These are phyloP conservation scores for Gymnodraco acuticeps DNA, from an alignment of 2,797 vertebrate genomes.

Conservation along the genomic window DNA sequence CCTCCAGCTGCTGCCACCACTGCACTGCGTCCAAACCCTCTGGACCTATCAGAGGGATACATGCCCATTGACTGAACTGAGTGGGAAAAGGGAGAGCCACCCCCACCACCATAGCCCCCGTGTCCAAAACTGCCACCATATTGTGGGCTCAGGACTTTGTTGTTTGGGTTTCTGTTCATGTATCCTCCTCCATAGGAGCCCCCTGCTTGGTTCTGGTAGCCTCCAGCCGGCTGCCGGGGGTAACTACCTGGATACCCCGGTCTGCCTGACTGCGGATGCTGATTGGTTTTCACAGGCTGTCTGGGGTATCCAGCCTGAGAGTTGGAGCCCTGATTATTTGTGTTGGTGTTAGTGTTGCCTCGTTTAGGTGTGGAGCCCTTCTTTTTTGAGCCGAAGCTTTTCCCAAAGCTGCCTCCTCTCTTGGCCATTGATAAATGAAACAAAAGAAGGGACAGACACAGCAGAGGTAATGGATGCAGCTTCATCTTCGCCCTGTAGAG, in stretches of 20 bases:
- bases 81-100: slow-evolving; percentile 79
- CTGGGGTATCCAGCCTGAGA: no score
- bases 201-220: no score
- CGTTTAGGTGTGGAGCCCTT: no score
- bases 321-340: no score
- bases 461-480: slow-evolving; percentile 14
- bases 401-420: slow-evolving; percentile 49
- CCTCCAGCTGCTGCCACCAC: slow-evolving; percentile 75
- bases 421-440: slow-evolving; percentile 49
- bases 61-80: slow-evolving; percentile 70
- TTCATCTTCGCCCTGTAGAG: slow-evolving; percentile 59
- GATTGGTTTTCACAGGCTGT: no score
- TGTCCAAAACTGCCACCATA: slow-evolving; percentile 75
- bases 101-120: slow-evolving; percentile 47
- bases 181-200: no score
- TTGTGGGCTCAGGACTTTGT: slow-evolving; percentile 79
- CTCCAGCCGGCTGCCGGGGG: no score
- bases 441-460: slow-evolving; percentile 54
- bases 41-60: slow-evolving; percentile 69
- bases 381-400: no score
- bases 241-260: no score
- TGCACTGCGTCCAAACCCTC: slow-evolving; percentile 75
- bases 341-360: no score
- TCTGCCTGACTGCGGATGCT: no score
- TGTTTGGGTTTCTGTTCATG: slow-evolving; percentile 82